Conservation (phyloP, 2,797 vertebrate genomes). For the Ptychobarbus kaznakovi region DNA sequence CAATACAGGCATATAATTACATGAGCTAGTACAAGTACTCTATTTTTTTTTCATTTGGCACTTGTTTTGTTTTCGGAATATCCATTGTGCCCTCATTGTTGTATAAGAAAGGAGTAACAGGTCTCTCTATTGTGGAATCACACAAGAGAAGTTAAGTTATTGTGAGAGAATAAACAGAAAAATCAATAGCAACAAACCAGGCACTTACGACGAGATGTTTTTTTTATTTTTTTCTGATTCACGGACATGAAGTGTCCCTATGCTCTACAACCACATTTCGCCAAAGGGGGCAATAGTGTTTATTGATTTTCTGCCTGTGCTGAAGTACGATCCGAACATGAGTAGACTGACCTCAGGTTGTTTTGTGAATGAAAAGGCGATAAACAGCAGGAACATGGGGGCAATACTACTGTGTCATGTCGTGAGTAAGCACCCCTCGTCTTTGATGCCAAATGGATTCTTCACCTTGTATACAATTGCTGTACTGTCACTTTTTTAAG, state of each 20-base stretch:
- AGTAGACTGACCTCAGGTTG: conserved; percentile 57
- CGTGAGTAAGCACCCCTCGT: conserved; percentile 32
- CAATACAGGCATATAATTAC: not conserved
- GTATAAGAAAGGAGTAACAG: conserved; percentile 10
- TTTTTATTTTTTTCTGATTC: conserved; percentile 32
- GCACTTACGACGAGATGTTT: conserved; percentile 44
- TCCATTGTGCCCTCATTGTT: not conserved
- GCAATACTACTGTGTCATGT: conserved; percentile 1
- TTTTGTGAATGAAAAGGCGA: conserved; percentile 50
- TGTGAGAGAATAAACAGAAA: conserved; percentile 47
- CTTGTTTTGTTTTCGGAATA: not conserved
- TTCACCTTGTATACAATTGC: not conserved
- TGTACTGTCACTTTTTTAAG: not conserved
- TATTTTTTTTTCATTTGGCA: not conserved
- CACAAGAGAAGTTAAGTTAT: conserved; percentile 43
- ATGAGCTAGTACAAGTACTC: not conserved
- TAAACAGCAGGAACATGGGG: conserved; percentile 35
- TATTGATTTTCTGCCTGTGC: conserved; percentile 60
- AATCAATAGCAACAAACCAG: conserved; percentile 58
- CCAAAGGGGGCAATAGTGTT: conserved; percentile 52
- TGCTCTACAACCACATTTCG: conserved; percentile 47
- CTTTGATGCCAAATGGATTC: not conserved
- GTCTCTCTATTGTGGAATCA: conserved; percentile 14
- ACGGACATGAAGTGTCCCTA: conserved; percentile 45
- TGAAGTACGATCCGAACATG: conserved; percentile 47